Percentiles rank a stretch among this genome's conserved stretches.
Evolutionary conservation across 1,140 invertebrate species (phyloP).

Genomic region (Heterodera carotae): DNA sequence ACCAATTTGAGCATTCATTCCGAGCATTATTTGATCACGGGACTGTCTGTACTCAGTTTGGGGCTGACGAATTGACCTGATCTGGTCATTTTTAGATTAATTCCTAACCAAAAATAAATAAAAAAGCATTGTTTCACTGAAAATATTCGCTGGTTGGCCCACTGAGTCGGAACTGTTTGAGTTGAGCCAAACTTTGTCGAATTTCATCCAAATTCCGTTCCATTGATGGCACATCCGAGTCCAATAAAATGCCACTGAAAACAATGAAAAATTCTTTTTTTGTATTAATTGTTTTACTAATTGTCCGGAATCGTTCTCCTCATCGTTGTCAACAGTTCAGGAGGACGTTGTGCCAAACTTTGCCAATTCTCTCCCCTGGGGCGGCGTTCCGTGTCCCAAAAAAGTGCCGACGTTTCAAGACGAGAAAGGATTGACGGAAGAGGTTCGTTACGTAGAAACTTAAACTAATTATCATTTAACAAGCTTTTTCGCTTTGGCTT

Average conservation of each 20-base stretch:
- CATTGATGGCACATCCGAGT: slow-evolving; percentile 12
- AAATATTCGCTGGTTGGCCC: slow-evolving; percentile 9
- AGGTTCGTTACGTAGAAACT: background rate
- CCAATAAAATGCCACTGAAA: background rate
- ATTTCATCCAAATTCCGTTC: background rate
- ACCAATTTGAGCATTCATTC: background rate
- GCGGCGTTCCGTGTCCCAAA: slow-evolving; percentile 1
- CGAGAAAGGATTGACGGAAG: background rate
- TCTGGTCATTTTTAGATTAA: background rate
- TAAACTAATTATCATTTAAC: background rate
- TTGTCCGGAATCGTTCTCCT: background rate
- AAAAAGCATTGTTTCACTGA: background rate
- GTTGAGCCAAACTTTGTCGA: slow-evolving; percentile 3
- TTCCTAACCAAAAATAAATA: background rate
- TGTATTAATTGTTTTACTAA: background rate
- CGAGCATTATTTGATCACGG: background rate
- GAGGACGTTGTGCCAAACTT: background rate
- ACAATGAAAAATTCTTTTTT: background rate
- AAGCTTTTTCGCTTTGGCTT: no score
- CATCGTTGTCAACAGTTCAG: background rate
- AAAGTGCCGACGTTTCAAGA: background rate
- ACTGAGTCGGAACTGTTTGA: slow-evolving; percentile 13
- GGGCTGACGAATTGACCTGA: background rate
- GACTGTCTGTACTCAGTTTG: background rate
- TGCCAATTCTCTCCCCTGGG: background rate